Evolutionary conservation across 1,140 invertebrate genomes (phyloP), one percentile per base, ranked within the genome.

Genomic region (Akabosia matsudoensis): DNA sequence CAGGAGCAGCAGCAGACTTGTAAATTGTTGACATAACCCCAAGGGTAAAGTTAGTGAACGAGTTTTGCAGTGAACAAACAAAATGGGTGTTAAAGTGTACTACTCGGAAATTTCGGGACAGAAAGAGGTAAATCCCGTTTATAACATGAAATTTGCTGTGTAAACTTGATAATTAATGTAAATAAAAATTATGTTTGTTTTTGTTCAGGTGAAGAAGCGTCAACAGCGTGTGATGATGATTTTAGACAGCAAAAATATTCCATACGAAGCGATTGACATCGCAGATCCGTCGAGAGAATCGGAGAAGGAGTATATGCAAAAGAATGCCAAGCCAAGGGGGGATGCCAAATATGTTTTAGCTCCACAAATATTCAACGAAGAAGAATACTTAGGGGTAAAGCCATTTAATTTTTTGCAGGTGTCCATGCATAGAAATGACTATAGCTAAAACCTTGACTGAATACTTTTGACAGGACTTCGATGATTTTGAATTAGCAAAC

Each of bases 301-400:
- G 71, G 91, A 94, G 67, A 95, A 94, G 85, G 93, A 95, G 82
- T 94, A 94, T 83, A 97, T 98, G 94, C 92, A 96, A 85, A 89
- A 90, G 79, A 94, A 91, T 80, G 89, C 91, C 70, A 91, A 90
- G 83, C 81, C 83, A 51, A 81, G 82, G 76, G 83, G 84, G 70
- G 91, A 91, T 31, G 90, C 87, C 33, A 90, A 90, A 83, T 88
- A 90, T 79, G 90, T 94, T 30, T 85, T 97, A 79, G 95, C 95
- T 70, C 96, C 96, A 73, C 96, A 98, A 86, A 89, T 98, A 79
- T 98, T 97, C 84, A 95, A 95, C 83, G 94, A 94, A 77, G 91
- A 92, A 33, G 90, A 92, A 77, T 97, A 97, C 83, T 97, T 95
- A 85, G 96, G 96, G 82, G 95, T 96, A 88, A 74, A 88, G 89